Conservation (phyloP, 2,797 vertebrate species). For the Telmatherina bonti region DNA sequence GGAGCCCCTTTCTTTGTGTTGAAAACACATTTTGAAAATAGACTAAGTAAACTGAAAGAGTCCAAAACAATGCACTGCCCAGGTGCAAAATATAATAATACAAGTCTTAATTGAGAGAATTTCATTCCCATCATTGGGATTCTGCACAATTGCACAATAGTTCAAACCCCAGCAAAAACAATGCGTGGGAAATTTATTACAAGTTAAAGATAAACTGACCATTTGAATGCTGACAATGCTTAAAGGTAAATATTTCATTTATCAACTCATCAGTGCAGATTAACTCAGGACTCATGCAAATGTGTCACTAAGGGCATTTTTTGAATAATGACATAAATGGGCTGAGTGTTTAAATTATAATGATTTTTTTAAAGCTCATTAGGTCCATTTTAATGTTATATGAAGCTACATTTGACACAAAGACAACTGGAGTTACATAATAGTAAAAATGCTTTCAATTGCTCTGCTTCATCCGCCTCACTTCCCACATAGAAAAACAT, state of each 20-base stretch:
- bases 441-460: conserved; percentile 38
- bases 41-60: too few relatives aligned
- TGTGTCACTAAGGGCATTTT: conserved; percentile 44
- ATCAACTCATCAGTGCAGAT: conserved; percentile 40
- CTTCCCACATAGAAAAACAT: conserved; percentile 50
- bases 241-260: conserved; percentile 25
- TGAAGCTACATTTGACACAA: conserved; percentile 52
- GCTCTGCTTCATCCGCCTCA: conserved; percentile 39
- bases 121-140: conserved; percentile 4
- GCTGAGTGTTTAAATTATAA: conserved; percentile 45
- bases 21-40: conserved; percentile 3
- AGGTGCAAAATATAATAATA: conserved; percentile 10
- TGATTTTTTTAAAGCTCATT: conserved; percentile 57
- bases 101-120: background rate
- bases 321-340: conserved; percentile 53
- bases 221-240: conserved; percentile 10
- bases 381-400: conserved; percentile 45
- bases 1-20: background rate
- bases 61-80: conserved; percentile 7
- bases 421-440: conserved; percentile 50
- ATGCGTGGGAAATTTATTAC: background rate
- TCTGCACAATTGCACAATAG: background rate
- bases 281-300: conserved; percentile 19
- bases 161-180: conserved; percentile 1
- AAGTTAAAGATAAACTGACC: conserved; percentile 11